A percentile compares a stretch with the other conserved stretches of the same genome.
phyloP scores from a whole-genome alignment of 2,113 vertebrate species.

The Isichthys henryi region DNA sequence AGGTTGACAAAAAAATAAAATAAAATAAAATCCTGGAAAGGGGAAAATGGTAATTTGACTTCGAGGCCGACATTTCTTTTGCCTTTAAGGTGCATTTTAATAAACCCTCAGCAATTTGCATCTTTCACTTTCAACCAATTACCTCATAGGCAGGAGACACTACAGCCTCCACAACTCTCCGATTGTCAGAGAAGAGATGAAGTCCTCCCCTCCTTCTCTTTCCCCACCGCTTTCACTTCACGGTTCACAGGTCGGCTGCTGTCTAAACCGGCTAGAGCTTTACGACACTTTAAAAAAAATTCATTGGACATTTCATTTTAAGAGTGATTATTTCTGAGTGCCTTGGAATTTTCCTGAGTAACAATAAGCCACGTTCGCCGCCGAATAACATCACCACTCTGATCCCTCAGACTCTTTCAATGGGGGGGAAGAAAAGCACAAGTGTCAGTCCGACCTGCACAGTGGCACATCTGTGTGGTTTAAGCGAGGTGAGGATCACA shows the following conservation, averaged over 20 bases:
- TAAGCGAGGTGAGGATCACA: neutral
- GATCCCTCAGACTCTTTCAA: neutral
- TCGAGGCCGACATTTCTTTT: constrained; percentile 54
- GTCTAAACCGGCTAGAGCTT: constrained; percentile 35
- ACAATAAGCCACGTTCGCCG: constrained; percentile 41
- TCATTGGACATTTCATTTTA: constrained; percentile 52
- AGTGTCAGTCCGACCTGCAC: neutral
- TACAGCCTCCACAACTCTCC: constrained; percentile 52
- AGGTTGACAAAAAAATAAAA: constrained; percentile 54
- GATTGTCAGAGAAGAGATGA: constrained; percentile 45
- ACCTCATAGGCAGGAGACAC: constrained; percentile 44
- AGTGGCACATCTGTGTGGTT: neutral
- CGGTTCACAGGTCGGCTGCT: constrained; percentile 32
- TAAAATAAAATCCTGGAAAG: constrained; percentile 37
- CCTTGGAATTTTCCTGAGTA: constrained; percentile 49
- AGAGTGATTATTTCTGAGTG: constrained; percentile 65
- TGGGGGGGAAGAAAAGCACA: constrained; percentile 24
- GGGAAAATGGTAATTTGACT: constrained; percentile 64
- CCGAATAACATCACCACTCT: constrained; percentile 24
- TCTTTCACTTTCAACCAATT: constrained; percentile 53
- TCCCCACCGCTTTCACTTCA: constrained; percentile 20
- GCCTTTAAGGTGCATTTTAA: constrained; percentile 64
- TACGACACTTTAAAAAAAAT: constrained; percentile 40
- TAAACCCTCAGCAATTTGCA: constrained; percentile 63
- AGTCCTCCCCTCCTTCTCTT: neutral